Base-by-base conservation (phyloP, 2,888 invertebrate genomes). In the Synanthedon tipuliformis region DNA sequence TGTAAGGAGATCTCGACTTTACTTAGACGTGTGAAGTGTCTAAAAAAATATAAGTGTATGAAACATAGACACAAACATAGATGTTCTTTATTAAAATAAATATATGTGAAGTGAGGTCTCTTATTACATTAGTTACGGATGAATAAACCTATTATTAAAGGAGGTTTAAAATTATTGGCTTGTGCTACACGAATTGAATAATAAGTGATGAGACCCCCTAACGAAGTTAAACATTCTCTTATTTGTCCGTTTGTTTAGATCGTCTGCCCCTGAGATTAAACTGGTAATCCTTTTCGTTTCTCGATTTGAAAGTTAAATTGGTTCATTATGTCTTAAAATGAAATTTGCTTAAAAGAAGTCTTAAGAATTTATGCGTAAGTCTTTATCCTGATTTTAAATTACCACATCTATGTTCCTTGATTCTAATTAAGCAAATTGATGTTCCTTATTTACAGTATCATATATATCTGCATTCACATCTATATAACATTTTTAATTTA, bases 211-310 rank as follows among this genome's bases (percentile, higher is more conserved):
- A 64, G 61, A 52, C 52, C 55, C 45, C 15, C 40, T 52, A 50
- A 54, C 45, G 12, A 50, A 50, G 54, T 50, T 50, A 52, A 67
- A 61, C 54, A 63, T 64, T 63, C 59, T 58, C 60, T 71, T 66
- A 62, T 71, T 68, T 67, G 64, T 66, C 60, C 61, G 66, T 69
- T 73, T 70, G 60, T 68, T 71, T 65, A 63, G 59, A 61, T 57
- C 57, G 59, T 62, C 60, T 54, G 48, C 13, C 58, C 58, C 58
- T 52, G 51, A 65, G 66, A 71, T 71, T 72, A 66, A 69, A 66
- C 62, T 61, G 56, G 62, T 65, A 71, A 69, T 72, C 65, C 65
- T 65, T 68, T 66, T 64, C 63, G 62, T 66, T 67, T 49, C 27
- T 15, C 34, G 41, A 61, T 66, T 65, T 61, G 61, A 57, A 57